Evolutionary conservation across 1,140 invertebrate genomes (phyloP).

Genomic region (Helicoverpa zea): DNA sequence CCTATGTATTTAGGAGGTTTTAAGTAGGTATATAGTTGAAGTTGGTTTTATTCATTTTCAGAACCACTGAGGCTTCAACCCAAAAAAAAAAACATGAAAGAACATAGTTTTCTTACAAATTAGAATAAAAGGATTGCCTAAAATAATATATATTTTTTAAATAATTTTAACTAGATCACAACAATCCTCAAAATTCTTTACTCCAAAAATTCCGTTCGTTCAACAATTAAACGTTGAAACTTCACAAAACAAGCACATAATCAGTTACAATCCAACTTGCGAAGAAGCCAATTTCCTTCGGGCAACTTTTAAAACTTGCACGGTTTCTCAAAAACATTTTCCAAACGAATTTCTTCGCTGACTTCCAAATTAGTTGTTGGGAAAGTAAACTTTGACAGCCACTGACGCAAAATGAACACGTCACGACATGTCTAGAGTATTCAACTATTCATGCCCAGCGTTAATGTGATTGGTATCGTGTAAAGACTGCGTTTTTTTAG

Average conservation of each 20-base stretch:
- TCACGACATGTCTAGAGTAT: constrained; percentile 38
- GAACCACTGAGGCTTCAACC: too few species aligned
- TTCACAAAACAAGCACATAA: constrained; percentile 7
- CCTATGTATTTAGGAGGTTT: too few species aligned
- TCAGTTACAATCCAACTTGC: constrained; percentile 8
- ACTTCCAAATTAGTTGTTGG: constrained; percentile 33
- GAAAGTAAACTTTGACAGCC: constrained; percentile 28
- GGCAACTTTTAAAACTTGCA: constrained; percentile 31
- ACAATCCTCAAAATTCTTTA: not conserved
- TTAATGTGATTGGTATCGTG: constrained; percentile 16
- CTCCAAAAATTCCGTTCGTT: not conserved
- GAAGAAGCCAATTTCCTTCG: constrained; percentile 24
- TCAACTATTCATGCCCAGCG: constrained; percentile 18
- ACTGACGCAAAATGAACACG: constrained; percentile 34
- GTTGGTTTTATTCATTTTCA: too few species aligned
- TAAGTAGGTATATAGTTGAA: too few species aligned
- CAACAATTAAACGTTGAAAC: not conserved
- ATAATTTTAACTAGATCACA: too few species aligned
- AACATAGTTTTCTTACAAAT: not conserved
- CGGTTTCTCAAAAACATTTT: constrained; percentile 24
- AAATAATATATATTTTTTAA: too few species aligned
- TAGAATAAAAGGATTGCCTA: too few species aligned
- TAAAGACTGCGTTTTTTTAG: not conserved
- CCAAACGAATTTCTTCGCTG: constrained; percentile 21
- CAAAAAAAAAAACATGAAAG: too few species aligned